phyloP scores from a whole-genome alignment of 1,140 invertebrate genomes.

The Megalopta genalis region DNA sequence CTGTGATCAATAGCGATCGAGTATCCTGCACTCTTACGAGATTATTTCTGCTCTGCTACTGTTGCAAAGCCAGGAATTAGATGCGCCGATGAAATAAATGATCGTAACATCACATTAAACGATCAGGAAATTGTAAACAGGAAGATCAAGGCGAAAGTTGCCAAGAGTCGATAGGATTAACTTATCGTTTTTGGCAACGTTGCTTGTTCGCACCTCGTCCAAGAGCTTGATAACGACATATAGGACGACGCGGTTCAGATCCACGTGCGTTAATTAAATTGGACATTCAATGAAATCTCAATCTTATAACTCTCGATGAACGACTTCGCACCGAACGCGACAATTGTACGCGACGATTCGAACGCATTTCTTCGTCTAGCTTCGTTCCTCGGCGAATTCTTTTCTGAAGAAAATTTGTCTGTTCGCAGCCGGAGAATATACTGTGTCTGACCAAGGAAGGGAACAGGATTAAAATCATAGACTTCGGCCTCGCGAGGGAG shows the following conservation, averaged over 20 bases:
- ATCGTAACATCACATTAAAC: neutral
- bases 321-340: neutral
- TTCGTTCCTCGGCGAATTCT: no score
- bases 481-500: constrained; percentile 96
- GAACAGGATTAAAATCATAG: constrained; percentile 98
- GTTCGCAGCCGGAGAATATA: constrained; percentile 95
- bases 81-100: neutral
- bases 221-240: neutral
- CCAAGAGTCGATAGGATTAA: neutral
- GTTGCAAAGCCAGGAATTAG: no score
- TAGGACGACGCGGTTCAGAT: neutral
- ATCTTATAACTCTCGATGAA: neutral
- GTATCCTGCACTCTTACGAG: no score
- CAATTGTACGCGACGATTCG: neutral
- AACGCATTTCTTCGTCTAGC: no score
- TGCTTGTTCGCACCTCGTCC: neutral
- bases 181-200: constrained; percentile 1
- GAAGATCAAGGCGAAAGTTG: neutral
- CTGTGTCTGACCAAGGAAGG: constrained; percentile 96
- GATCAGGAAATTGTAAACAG: neutral
- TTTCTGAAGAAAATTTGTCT: neutral
- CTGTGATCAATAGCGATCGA: no score
- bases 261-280: no score
- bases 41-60: no score
- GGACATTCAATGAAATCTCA: no score